Percentiles rank a stretch among this genome's conserved stretches.
phyloP scores from a whole-genome alignment of 1,140 invertebrate genomes.

The Bombus ignitus region DNA sequence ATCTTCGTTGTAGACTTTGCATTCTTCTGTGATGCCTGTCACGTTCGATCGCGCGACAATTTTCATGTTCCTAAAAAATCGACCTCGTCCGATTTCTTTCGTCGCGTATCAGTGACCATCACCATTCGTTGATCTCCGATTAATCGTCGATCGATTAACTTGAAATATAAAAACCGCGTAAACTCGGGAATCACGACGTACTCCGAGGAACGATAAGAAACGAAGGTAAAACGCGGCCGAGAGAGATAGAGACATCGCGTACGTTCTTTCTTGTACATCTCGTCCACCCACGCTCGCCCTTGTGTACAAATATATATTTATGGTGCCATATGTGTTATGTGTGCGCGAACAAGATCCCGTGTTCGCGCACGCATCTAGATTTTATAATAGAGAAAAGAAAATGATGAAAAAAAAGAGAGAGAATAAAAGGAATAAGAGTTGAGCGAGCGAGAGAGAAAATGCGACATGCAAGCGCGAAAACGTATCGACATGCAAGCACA shows the following conservation, averaged over 20 bases:
- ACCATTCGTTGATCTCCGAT: neutral
- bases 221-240: no score
- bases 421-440: constrained; percentile 6
- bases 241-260: neutral
- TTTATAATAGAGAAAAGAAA: constrained; percentile 54
- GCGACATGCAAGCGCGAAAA: constrained; percentile 40
- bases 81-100: neutral
- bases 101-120: neutral
- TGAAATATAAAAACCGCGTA: no score
- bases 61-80: neutral
- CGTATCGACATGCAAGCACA: constrained; percentile 18
- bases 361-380: constrained; percentile 53
- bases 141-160: no score
- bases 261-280: constrained; percentile 51
- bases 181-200: no score
- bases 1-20: neutral
- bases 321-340: constrained; percentile 55
- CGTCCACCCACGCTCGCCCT: constrained; percentile 35
- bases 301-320: constrained; percentile 58
- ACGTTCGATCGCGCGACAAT: neutral
- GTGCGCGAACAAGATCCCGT: constrained; percentile 23
- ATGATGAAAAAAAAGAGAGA: constrained; percentile 15
- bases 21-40: neutral
- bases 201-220: neutral
- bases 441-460: constrained; percentile 33